These are phyloP conservation scores for Hipposideros larvatus DNA, from an alignment of 2,797 vertebrate species.

Conservation along the genomic window DNA sequence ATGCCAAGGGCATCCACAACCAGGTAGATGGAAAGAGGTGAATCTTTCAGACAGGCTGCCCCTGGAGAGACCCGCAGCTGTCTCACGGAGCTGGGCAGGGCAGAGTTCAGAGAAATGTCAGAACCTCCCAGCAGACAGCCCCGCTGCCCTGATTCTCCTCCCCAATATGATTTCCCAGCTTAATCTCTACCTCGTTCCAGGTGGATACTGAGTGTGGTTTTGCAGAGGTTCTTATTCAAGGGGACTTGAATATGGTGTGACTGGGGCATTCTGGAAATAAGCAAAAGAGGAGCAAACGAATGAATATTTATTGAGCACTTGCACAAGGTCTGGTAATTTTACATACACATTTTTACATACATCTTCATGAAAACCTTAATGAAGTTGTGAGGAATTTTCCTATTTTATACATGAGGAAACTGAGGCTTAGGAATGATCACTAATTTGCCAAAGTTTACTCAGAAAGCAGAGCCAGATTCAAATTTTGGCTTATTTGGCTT, in stretches of 20 bases:
- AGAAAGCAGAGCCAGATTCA: background rate
- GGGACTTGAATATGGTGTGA: background rate
- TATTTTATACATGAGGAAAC: background rate
- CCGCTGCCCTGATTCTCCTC: background rate
- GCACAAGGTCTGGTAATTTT: background rate
- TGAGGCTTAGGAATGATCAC: background rate
- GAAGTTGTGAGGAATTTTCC: background rate
- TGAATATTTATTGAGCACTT: conserved; percentile 51
- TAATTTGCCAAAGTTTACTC: background rate
- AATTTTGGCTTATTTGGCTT: background rate
- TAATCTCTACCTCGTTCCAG: background rate
- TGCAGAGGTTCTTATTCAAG: background rate
- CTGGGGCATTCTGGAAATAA: background rate
- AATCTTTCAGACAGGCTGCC: background rate
- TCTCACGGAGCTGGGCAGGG: background rate
- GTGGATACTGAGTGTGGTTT: background rate
- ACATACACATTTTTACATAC: background rate
- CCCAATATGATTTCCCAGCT: background rate
- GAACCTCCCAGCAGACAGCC: background rate
- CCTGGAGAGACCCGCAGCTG: background rate
- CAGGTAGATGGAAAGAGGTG: background rate
- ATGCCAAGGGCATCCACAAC: background rate
- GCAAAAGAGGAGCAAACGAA: background rate
- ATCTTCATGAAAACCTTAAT: background rate
- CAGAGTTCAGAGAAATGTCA: background rate